Percentiles rank a stretch among this genome's conserved stretches.
Conservation (phyloP, 2,888 invertebrate genomes). For the Drosophila rubida region DNA sequence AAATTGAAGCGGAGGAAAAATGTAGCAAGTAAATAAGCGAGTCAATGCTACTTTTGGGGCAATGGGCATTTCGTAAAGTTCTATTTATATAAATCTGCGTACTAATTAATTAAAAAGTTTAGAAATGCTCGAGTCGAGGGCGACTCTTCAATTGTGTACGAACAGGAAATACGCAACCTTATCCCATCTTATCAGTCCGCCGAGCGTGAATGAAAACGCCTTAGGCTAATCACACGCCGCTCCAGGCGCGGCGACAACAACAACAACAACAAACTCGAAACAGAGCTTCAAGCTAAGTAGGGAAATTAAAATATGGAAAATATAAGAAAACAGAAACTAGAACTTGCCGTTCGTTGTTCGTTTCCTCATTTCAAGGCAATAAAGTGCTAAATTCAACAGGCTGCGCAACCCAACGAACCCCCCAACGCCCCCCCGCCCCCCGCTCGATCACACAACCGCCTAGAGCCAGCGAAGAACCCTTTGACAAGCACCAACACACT, state of each 20-base stretch:
- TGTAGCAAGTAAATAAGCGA: background rate
- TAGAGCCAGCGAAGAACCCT: background rate
- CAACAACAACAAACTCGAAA: slow-evolving; percentile 37
- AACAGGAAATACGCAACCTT: slow-evolving; percentile 83
- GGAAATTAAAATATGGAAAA: slow-evolving; percentile 62
- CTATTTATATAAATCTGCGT: slow-evolving; percentile 69
- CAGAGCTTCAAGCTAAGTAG: slow-evolving; percentile 41
- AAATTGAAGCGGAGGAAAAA: slow-evolving; percentile 4
- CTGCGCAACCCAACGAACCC: slow-evolving; percentile 27
- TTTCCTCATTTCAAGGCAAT: slow-evolving; percentile 83
- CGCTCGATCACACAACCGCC: background rate
- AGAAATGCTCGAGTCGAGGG: slow-evolving; percentile 15
- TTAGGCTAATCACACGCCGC: slow-evolving; percentile 79
- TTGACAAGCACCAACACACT: slow-evolving; percentile 36
- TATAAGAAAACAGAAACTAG: slow-evolving; percentile 23
- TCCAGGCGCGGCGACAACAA: slow-evolving; percentile 43
- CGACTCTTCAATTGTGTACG: slow-evolving; percentile 37
- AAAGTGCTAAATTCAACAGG: slow-evolving; percentile 74
- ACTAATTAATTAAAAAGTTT: slow-evolving; percentile 41
- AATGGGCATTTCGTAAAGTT: slow-evolving; percentile 61
- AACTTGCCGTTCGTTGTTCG: slow-evolving; percentile 37
- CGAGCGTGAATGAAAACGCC: slow-evolving; percentile 68
- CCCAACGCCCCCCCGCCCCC: background rate
- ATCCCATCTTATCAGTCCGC: slow-evolving; percentile 76
- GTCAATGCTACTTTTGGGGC: background rate